A percentile compares a stretch with the other conserved stretches of the same genome.
phyloP scores from a whole-genome alignment of 2,797 vertebrate genomes.

The Rhabdomys pumilio region DNA sequence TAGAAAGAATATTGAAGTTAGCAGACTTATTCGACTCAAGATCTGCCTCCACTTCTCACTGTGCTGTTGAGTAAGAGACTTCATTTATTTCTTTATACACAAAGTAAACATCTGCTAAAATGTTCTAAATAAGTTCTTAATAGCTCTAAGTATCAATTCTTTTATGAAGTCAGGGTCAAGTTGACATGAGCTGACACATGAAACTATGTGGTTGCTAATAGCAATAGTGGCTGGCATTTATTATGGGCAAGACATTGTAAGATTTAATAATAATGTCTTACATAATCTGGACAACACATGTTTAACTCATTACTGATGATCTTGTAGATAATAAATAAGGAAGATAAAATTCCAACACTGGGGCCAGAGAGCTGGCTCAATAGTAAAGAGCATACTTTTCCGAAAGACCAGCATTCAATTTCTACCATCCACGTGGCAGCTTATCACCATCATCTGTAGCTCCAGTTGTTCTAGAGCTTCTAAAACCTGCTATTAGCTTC shows the following conservation, averaged over 20 bases:
- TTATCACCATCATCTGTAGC: neutral
- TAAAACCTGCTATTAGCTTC: neutral
- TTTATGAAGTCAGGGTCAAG: conserved; percentile 1
- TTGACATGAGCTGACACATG: neutral
- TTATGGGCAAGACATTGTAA: neutral
- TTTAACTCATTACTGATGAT: neutral
- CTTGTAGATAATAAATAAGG: neutral
- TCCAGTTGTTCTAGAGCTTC: neutral
- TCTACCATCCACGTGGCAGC: neutral
- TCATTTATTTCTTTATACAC: conserved; percentile 45
- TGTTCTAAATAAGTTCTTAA: neutral
- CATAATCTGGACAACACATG: neutral
- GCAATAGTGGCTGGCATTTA: neutral
- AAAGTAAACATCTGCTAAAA: neutral
- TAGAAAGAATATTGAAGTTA: neutral
- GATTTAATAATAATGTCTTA: neutral
- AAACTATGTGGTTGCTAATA: neutral
- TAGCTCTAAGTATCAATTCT: neutral
- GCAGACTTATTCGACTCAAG: neutral
- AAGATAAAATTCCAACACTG: neutral
- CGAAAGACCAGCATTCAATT: neutral
- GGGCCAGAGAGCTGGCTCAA: neutral
- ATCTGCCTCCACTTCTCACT: neutral
- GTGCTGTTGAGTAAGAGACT: conserved; percentile 15
- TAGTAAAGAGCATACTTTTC: neutral